Evolutionary conservation across 2,888 invertebrate species (phyloP).

Genomic region (Mellilla xanthometata): DNA sequence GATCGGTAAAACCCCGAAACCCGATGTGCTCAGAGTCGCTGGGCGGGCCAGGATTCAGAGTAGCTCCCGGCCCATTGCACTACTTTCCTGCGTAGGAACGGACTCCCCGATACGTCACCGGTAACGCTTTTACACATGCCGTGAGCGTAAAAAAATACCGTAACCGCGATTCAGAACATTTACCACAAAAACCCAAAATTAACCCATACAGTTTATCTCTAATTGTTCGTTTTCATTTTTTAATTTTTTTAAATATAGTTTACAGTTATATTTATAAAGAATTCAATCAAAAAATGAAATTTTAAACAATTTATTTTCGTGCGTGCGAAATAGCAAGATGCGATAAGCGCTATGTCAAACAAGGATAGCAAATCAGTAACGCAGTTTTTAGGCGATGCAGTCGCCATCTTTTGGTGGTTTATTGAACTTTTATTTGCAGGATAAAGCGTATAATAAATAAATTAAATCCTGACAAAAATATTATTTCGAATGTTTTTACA

Average conservation of each 20-base stretch:
- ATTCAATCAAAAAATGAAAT: no score
- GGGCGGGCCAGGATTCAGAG: slow-evolving; percentile 37
- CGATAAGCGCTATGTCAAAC: slow-evolving; percentile 11
- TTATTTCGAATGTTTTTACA: no score
- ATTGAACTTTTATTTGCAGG: slow-evolving; percentile 15
- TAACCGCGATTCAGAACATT: slow-evolving; percentile 42
- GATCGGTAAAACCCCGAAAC: slow-evolving; percentile 25
- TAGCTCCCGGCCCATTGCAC: slow-evolving; percentile 49
- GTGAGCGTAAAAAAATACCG: slow-evolving; percentile 28
- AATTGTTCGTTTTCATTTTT: no score
- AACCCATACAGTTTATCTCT: no score
- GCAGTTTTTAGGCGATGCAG: slow-evolving; percentile 5
- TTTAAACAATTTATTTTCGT: background rate
- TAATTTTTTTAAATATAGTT: no score
- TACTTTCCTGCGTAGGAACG: slow-evolving; percentile 62
- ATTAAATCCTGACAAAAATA: no score
- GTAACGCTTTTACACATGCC: slow-evolving; percentile 19
- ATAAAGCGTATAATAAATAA: no score
- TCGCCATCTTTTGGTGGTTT: slow-evolving; percentile 38
- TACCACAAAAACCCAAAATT: background rate
- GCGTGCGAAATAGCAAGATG: slow-evolving; percentile 5
- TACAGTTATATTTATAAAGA: no score
- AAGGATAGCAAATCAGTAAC: slow-evolving; percentile 21
- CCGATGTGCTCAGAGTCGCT: slow-evolving; percentile 30
- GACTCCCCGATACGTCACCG: slow-evolving; percentile 40